Evolutionary conservation across 2,888 invertebrate species (phyloP).

Genomic region (Phyto melanocephala): DNA sequence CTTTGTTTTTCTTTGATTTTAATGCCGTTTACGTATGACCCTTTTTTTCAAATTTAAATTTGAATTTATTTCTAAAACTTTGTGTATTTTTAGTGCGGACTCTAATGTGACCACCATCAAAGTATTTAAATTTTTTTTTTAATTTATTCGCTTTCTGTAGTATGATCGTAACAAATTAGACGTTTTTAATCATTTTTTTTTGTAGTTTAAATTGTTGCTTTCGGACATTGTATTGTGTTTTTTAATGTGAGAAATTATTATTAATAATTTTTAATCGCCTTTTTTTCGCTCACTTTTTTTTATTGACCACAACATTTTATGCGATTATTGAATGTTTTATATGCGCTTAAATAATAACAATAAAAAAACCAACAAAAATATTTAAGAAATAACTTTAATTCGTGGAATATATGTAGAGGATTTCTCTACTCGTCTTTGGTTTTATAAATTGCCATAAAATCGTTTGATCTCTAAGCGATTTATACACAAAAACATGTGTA

Average conservation of each 20-base stretch:
- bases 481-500: background rate
- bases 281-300: conserved; percentile 43
- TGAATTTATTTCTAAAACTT: background rate
- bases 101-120: conserved; percentile 28
- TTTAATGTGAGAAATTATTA: conserved; percentile 45
- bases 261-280: conserved; percentile 31
- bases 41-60: conserved; percentile 34
- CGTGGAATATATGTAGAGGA: conserved; percentile 32
- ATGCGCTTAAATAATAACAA: conserved; percentile 5
- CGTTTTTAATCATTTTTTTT: conserved; percentile 44
- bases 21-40: conserved; percentile 15
- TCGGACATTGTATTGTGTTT: conserved; percentile 9
- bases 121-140: conserved; percentile 19
- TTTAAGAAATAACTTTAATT: conserved; percentile 1
- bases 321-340: conserved; percentile 34
- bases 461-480: conserved; percentile 49
- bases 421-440: background rate
- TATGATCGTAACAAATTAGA: conserved; percentile 55
- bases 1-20: background rate
- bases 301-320: conserved; percentile 26
- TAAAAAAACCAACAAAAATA: background rate
- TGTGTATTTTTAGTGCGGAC: background rate
- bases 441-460: conserved; percentile 15
- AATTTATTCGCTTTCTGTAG: background rate
- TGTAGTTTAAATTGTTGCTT: background rate